These are phyloP conservation scores for Neuroterus valhalla DNA, from an alignment of 1,140 invertebrate genomes.

Conservation along the genomic window DNA sequence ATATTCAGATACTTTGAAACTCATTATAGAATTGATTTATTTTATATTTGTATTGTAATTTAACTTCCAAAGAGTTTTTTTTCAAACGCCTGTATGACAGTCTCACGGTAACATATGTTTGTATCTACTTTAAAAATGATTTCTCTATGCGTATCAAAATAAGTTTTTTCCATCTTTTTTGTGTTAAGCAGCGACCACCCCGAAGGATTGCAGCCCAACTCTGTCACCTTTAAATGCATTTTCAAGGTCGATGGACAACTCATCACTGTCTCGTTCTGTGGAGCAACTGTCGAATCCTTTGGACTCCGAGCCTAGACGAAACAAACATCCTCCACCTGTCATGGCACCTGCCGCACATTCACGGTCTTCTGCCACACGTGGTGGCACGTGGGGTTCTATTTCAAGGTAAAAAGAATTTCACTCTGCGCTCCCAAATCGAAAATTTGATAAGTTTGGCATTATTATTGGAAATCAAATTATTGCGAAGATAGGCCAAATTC, in stretches of 20 bases:
- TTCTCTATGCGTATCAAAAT: too few relatives aligned
- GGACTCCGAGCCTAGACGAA: slow-evolving; percentile 76
- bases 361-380: slow-evolving; percentile 70
- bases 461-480: slow-evolving; percentile 39
- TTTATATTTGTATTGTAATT: too few relatives aligned
- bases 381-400: slow-evolving; percentile 76
- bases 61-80: too few relatives aligned
- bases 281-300: slow-evolving; percentile 82
- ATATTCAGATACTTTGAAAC: too few relatives aligned
- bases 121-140: too few relatives aligned
- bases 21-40: too few relatives aligned
- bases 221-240: slow-evolving; percentile 87
- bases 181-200: slow-evolving; percentile 80
- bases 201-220: slow-evolving; percentile 89
- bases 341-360: slow-evolving; percentile 69
- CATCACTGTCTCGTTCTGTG: slow-evolving; percentile 85
- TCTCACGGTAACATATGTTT: too few relatives aligned
- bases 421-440: too few relatives aligned
- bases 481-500: slow-evolving; percentile 40
- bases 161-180: slow-evolving; percentile 30
- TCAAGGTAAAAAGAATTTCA: slow-evolving; percentile 64
- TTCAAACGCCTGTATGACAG: too few relatives aligned
- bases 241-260: slow-evolving; percentile 84
- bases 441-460: neutral
- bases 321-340: slow-evolving; percentile 67